Evolutionary conservation across 2,888 invertebrate species (phyloP), one percentile per base, ranked within the genome.

Genomic region (Incurvaria masculella): DNA sequence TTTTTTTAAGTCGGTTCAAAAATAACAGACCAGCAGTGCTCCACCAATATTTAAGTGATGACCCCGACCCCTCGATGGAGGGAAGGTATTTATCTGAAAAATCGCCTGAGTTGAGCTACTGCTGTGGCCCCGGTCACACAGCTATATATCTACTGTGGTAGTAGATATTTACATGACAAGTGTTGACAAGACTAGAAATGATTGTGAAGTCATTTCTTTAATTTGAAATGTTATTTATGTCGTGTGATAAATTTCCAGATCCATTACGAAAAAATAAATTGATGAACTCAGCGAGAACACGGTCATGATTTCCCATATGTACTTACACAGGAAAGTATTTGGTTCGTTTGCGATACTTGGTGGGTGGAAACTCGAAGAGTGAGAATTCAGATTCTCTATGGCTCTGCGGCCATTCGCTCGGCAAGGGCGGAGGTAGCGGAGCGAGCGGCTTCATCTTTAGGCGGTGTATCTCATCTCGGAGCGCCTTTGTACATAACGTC

Each of bases 321-420:
- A 60, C 64, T 59, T 53, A 76, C 76, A 69, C 69, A 1, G 76
- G 76, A 49, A 76, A 76, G 55, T 75, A 76, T 57, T 70, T 72
- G 46, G 53, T 61, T 17, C 51, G 59, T 2, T 46, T 49, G 2
- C 51, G 53, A 40, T 55, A 55, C 2, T 51, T 49, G 11, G 53
- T 45, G 2, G 62, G 57, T 2, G 66, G 68, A 2, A 62, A 55
- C 59, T 63, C 58, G 44, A 59, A 59, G 17, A 72, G 59, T 46
- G 62, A 60, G 18, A 73, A 62, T 4, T 64, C 60, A 0, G 74
- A 67, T 2, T 55, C 58, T 2, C 59, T 59, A 0, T 55, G 54
- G 6, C 57, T 59, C 0, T 55, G 53, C 0, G 57, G 55, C 1
- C 57, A 33, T 5, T 46, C 48, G 0, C 46, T 23, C 0, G 59